Base-by-base conservation (phyloP, 2,888 invertebrate species). In the Hypena proboscidalis region DNA sequence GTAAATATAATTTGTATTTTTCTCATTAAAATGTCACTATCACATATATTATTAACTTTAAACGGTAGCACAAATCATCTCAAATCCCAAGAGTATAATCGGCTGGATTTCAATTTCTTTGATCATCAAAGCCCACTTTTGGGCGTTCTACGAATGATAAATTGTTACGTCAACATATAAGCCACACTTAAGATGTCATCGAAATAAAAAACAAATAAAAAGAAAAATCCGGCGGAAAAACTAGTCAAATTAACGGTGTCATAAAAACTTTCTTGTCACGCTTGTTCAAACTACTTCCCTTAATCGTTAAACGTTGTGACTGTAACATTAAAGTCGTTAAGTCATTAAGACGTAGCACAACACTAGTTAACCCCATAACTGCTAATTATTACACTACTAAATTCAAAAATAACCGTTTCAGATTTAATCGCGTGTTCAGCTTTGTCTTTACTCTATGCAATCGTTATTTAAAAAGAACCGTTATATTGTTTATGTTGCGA, bases 351-450 rank as follows among this genome's bases (percentile, higher is more conserved):
- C n/a, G n/a, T 76, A 72, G 72, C 67, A 56, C 63, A 67, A 68
- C 74, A 74, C 71, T 73, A 67, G 75, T 82, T 78, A 74, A 53
- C 52, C 60, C 53, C 62, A 67, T 67, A 67, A 60, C 65, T 64
- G 67, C 69, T 80, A 78, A 83, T 83, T 77, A 82, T 80, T 77
- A 74, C 65, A 65, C 64, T 71, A 65, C 69, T 71, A 70, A 74
- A 61, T 62, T 61, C 59, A 59, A 69, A 73, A 79, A 76, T 70
- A 72, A 66, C 59, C 46, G 63, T 55, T n/a, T 53, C 58, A 71
- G 59, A 69, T 74, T 72, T 76, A 67, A 73, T 74, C 65, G 53
- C 13, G 21, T 40, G 39, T 64, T 54, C 35, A 55, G 45, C 36
- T 58, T 63, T 67, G 59, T 63, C 63, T 50, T 57, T 54, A 46